Evolutionary conservation across 2,888 invertebrate genomes (phyloP).

Genomic region (Nephrotoma guestfalica): DNA sequence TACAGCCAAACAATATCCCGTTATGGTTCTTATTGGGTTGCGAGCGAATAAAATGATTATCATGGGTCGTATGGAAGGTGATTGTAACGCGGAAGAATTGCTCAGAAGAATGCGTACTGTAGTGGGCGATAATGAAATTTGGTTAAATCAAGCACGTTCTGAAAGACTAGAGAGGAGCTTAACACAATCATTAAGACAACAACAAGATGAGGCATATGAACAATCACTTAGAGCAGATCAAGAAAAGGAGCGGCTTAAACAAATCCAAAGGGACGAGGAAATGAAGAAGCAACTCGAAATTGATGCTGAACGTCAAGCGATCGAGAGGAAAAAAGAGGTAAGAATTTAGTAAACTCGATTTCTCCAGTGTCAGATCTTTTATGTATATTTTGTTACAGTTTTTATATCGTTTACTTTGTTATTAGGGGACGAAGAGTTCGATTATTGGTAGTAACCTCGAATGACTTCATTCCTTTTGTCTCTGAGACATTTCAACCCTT

Average conservation of each 20-base stretch:
- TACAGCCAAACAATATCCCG: constrained; percentile 68
- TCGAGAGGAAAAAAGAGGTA: constrained; percentile 36
- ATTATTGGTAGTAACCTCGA: too few relatives aligned
- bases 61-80: constrained; percentile 80
- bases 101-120: constrained; percentile 57
- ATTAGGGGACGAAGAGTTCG: too few relatives aligned
- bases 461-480: too few relatives aligned
- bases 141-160: constrained; percentile 71
- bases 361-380: neutral
- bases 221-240: constrained; percentile 86
- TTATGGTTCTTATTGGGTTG: constrained; percentile 79
- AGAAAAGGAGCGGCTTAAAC: constrained; percentile 71
- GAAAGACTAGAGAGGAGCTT: constrained; percentile 72
- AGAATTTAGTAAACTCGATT: neutral
- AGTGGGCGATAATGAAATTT: constrained; percentile 74
- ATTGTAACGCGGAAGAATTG: constrained; percentile 55
- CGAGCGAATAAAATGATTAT: constrained; percentile 88
- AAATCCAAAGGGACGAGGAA: constrained; percentile 41
- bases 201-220: constrained; percentile 90
- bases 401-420: too few relatives aligned
- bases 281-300: constrained; percentile 36
- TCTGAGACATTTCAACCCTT: too few relatives aligned
- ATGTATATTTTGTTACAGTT: neutral
- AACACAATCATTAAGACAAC: constrained; percentile 70
- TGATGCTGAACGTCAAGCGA: constrained; percentile 34